Conservation (phyloP, 1,140 invertebrate genomes). For the Dendrolimus punctatus region DNA sequence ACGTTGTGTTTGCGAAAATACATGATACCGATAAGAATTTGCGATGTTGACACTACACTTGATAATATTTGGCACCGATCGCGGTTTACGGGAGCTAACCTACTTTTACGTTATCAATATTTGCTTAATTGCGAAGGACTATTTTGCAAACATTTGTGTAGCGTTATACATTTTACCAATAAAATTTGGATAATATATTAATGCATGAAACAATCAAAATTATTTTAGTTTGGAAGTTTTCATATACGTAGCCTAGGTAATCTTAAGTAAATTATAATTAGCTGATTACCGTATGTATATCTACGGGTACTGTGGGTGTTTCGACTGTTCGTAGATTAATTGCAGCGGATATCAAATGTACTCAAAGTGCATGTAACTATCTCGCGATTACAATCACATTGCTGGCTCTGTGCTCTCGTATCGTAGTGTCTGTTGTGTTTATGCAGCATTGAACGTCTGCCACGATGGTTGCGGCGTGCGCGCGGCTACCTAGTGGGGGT, state of each 20-base stretch:
- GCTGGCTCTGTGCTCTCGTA: constrained; percentile 8
- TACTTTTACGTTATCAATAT: constrained; percentile 60
- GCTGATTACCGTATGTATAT: constrained; percentile 16
- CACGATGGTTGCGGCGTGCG: constrained; percentile 23
- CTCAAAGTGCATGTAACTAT: neutral
- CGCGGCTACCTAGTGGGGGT: constrained; percentile 37
- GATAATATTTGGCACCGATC: constrained; percentile 61
- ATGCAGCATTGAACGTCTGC: constrained; percentile 47
- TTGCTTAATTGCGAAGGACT: constrained; percentile 46
- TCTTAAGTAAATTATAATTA: constrained; percentile 11
- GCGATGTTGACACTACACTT: constrained; percentile 50
- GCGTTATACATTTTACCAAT: too few species aligned
- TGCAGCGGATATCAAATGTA: constrained; percentile 11
- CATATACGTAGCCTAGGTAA: constrained; percentile 5
- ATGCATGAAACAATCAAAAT: neutral
- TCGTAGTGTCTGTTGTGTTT: constrained; percentile 14
- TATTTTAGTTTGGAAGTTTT: constrained; percentile 5
- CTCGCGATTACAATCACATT: constrained; percentile 3
- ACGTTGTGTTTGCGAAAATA: constrained; percentile 50
- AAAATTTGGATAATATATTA: too few species aligned
- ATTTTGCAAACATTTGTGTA: neutral
- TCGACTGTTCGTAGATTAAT: constrained; percentile 30
- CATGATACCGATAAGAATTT: constrained; percentile 54
- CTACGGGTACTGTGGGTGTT: constrained; percentile 7
- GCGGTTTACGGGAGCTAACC: constrained; percentile 59